phyloP scores from a whole-genome alignment of 2,113 vertebrate species.

The Podocnemis expansa region DNA sequence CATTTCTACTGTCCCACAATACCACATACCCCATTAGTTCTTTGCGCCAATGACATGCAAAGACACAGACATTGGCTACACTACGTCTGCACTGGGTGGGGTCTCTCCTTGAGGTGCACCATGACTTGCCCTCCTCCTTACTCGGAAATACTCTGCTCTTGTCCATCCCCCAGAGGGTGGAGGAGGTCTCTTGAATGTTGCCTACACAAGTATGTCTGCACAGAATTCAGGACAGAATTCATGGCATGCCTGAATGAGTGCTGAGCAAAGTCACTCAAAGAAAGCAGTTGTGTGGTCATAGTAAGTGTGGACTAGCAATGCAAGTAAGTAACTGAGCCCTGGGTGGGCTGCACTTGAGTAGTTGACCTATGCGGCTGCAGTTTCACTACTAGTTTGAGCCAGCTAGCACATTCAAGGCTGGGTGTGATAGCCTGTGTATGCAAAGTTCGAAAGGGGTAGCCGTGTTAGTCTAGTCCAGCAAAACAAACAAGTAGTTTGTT shows the following conservation, averaged over 20 bases:
- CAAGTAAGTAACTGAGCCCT: too few relatives aligned
- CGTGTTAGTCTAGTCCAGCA: too few relatives aligned
- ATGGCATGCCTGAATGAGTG: not conserved
- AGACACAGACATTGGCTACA: not conserved
- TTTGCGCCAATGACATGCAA: not conserved
- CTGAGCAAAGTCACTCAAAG: not conserved
- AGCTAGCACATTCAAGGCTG: not conserved
- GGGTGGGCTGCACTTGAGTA: not conserved
- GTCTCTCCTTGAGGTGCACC: not conserved
- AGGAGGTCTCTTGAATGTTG: not conserved
- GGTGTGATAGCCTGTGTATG: not conserved
- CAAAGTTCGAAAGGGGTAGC: too few relatives aligned
- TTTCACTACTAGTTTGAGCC: not conserved
- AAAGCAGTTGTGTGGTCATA: not conserved
- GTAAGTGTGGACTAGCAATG: not conserved
- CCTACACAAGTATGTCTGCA: not conserved
- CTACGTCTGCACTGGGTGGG: not conserved
- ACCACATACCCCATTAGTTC: rapidly evolving
- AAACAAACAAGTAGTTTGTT: too few relatives aligned
- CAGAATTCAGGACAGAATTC: not conserved
- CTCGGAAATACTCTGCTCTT: rapidly evolving
- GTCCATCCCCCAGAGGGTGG: not conserved
- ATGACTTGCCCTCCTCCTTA: not conserved
- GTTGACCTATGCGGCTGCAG: too few relatives aligned
- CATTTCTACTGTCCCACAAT: not conserved